phyloP scores from a whole-genome alignment of 2,113 vertebrate genomes.

The Rhinichthys klamathensis region DNA sequence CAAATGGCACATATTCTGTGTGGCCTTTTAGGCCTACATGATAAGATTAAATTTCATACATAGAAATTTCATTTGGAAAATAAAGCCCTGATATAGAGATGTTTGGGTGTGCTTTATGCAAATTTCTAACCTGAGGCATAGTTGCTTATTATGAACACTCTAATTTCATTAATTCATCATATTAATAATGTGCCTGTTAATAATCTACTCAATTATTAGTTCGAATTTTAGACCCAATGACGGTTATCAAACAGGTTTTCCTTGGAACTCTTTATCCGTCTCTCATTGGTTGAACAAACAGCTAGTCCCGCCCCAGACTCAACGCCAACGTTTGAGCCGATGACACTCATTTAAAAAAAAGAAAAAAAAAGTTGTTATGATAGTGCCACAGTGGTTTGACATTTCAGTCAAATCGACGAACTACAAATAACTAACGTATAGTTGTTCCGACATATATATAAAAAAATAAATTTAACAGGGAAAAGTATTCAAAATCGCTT shows the following conservation, averaged over 20 bases:
- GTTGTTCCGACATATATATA: neutral
- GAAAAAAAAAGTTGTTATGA: neutral
- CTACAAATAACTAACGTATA: too few relatives aligned
- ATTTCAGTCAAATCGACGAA: too few relatives aligned
- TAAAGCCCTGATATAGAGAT: neutral
- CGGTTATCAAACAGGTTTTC: neutral
- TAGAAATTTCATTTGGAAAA: too few relatives aligned
- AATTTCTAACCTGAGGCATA: neutral
- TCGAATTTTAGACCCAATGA: neutral
- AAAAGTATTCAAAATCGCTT: neutral
- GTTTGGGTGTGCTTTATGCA: neutral
- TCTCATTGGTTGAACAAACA: neutral
- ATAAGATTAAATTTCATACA: too few relatives aligned
- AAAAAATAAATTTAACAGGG: neutral
- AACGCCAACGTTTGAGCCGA: neutral
- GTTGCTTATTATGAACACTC: neutral
- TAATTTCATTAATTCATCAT: neutral
- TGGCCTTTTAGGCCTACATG: neutral
- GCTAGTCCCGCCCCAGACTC: neutral
- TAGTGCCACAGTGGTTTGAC: too few relatives aligned
- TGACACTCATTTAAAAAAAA: neutral
- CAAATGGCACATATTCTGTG: neutral
- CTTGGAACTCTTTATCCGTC: neutral
- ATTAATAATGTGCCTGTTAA: too few relatives aligned
- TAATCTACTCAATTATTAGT: neutral